Evolutionary conservation across 2,113 vertebrate genomes (phyloP).

Genomic region (Tetraodon nigroviridis): DNA sequence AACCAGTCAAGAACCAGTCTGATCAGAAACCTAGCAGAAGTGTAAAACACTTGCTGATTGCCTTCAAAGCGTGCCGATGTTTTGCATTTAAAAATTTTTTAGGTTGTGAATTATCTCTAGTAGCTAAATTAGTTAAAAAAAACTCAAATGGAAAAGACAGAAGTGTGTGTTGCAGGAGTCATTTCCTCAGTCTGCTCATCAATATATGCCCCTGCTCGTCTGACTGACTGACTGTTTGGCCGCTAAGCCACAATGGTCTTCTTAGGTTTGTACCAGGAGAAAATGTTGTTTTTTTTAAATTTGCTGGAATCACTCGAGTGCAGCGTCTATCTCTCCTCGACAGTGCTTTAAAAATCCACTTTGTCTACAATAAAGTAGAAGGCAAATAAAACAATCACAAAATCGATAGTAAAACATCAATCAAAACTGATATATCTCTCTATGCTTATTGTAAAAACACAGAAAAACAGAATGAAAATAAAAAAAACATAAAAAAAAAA

Average conservation of each 20-base stretch:
- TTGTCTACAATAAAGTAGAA: constrained; percentile 45
- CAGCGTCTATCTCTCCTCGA: constrained; percentile 59
- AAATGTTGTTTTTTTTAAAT: background rate
- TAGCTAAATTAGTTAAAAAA: too few species aligned
- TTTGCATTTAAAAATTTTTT: too few species aligned
- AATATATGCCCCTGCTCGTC: background rate
- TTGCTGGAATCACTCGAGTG: constrained; percentile 37
- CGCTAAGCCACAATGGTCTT: too few species aligned
- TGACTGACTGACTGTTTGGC: background rate
- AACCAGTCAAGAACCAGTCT: background rate
- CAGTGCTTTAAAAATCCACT: constrained; percentile 62
- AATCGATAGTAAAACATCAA: constrained; percentile 44
- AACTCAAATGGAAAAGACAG: too few species aligned
- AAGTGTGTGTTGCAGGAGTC: background rate
- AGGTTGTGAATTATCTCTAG: background rate
- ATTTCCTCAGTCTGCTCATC: background rate
- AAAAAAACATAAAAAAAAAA: constrained; percentile 49
- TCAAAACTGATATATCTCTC: constrained; percentile 61
- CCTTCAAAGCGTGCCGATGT: too few species aligned
- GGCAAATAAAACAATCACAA: constrained; percentile 48
- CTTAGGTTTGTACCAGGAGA: too few species aligned
- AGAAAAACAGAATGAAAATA: constrained; percentile 45
- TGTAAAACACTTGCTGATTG: background rate
- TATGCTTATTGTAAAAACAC: constrained; percentile 61
- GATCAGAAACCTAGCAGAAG: background rate